Evolutionary conservation across 2,113 vertebrate species (phyloP).

Genomic region (Protobothrops flavoviridis): DNA sequence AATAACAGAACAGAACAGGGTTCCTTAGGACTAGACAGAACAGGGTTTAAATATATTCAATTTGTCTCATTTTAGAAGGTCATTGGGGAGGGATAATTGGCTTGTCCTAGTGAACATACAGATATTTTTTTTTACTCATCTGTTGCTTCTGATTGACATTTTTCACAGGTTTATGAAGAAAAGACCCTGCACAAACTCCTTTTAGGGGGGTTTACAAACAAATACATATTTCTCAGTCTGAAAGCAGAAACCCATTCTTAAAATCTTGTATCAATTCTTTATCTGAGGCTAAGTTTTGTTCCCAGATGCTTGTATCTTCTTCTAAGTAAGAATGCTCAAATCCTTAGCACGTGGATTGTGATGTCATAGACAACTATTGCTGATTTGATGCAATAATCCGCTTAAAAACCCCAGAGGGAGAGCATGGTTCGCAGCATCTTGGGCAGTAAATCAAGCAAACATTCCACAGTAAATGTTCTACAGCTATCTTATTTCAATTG

Average conservation of each 20-base stretch:
- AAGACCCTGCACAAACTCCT: neutral
- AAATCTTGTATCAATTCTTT: neutral
- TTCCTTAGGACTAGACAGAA: neutral
- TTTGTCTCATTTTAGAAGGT: neutral
- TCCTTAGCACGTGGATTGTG: neutral
- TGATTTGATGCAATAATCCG: neutral
- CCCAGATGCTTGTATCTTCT: neutral
- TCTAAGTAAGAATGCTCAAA: neutral
- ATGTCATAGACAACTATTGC: slow-evolving; percentile 1
- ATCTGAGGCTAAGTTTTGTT: neutral
- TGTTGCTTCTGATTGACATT: neutral
- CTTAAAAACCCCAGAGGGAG: neutral
- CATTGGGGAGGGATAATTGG: neutral
- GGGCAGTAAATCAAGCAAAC: neutral
- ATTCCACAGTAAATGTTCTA: neutral
- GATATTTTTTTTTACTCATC: too few relatives aligned
- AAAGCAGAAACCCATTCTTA: neutral
- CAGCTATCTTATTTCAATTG: neutral
- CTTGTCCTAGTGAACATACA: neutral
- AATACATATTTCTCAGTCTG: neutral
- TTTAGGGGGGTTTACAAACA: neutral
- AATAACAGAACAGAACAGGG: neutral
- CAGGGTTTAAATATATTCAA: neutral
- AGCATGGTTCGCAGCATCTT: neutral
- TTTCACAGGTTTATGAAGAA: neutral